phyloP scores from a whole-genome alignment of 1,140 invertebrate species.

The Drosophila quadrilineata region DNA sequence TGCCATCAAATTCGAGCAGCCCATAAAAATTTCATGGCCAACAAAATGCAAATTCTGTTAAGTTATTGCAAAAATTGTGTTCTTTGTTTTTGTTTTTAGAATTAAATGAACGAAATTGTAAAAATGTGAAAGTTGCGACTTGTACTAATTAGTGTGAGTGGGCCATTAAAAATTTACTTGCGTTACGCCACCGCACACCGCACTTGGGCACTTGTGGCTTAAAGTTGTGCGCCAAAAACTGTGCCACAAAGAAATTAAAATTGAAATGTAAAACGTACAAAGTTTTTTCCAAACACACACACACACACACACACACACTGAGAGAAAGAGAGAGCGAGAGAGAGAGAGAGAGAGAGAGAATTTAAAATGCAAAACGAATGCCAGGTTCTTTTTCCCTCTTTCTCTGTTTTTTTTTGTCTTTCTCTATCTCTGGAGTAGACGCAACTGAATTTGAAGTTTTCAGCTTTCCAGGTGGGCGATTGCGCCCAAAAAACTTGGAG shows the following conservation, averaged over 20 bases:
- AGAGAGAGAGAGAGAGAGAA: conserved; percentile 26
- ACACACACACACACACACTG: conserved; percentile 2
- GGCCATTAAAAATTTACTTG: conserved; percentile 62
- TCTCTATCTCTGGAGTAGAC: background rate
- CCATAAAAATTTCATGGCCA: conserved; percentile 53
- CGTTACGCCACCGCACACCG: background rate
- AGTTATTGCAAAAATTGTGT: conserved; percentile 1
- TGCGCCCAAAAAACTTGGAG: conserved; percentile 58
- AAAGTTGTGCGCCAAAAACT: conserved; percentile 56
- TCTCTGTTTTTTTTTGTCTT: background rate
- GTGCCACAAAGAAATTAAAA: conserved; percentile 66
- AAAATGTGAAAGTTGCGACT: conserved; percentile 44
- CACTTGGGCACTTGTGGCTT: conserved; percentile 49
- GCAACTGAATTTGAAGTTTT: conserved; percentile 63
- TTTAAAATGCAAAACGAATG: conserved; percentile 70
- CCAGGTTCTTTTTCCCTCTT: too few relatives aligned
- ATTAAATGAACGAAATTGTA: too few relatives aligned
- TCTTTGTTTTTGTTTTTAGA: conserved; percentile 18
- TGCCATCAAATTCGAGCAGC: conserved; percentile 58
- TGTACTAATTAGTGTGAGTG: conserved; percentile 66
- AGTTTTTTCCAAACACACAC: conserved; percentile 43
- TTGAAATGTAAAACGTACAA: conserved; percentile 74
- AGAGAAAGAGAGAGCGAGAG: too few relatives aligned
- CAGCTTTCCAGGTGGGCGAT: conserved; percentile 58
- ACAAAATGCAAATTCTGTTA: conserved; percentile 44